A percentile compares a stretch with the other conserved stretches of the same genome.
Conservation (phyloP, 2,888 invertebrate species). For the Linnaemya vulpina region DNA sequence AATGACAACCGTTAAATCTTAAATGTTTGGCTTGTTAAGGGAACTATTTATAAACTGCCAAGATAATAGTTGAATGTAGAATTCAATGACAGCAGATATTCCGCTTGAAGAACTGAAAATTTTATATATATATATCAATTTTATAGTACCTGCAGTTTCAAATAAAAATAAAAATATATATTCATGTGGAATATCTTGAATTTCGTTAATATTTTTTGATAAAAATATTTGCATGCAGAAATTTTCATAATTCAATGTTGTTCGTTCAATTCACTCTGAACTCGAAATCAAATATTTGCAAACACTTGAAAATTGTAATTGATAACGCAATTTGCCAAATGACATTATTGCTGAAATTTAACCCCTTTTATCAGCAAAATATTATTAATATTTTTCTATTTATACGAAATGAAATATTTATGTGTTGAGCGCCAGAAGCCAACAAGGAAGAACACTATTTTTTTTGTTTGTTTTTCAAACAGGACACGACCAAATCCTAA, state of each 20-base stretch:
- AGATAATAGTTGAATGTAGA: not conserved
- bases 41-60: slow-evolving; percentile 20
- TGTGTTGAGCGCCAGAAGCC: slow-evolving; percentile 16
- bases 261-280: slow-evolving; percentile 69
- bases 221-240: too few relatives aligned
- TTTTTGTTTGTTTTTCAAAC: slow-evolving; percentile 1
- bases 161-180: too few relatives aligned
- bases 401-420: slow-evolving; percentile 59
- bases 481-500: slow-evolving; percentile 29
- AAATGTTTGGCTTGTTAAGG: slow-evolving; percentile 32
- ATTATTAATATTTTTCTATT: slow-evolving; percentile 48
- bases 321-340: slow-evolving; percentile 58
- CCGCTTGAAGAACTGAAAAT: not conserved
- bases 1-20: slow-evolving; percentile 9
- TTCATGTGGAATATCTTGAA: too few relatives aligned
- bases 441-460: slow-evolving; percentile 10
- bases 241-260: not conserved
- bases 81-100: not conserved
- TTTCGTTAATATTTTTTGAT: too few relatives aligned
- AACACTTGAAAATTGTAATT: slow-evolving; percentile 45
- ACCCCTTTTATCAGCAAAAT: slow-evolving; percentile 24
- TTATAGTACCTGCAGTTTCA: too few relatives aligned
- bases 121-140: not conserved
- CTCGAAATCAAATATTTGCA: slow-evolving; percentile 66
- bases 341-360: slow-evolving; percentile 41